Conservation (phyloP, 1,140 invertebrate genomes). For the Drosophila nasuta region DNA sequence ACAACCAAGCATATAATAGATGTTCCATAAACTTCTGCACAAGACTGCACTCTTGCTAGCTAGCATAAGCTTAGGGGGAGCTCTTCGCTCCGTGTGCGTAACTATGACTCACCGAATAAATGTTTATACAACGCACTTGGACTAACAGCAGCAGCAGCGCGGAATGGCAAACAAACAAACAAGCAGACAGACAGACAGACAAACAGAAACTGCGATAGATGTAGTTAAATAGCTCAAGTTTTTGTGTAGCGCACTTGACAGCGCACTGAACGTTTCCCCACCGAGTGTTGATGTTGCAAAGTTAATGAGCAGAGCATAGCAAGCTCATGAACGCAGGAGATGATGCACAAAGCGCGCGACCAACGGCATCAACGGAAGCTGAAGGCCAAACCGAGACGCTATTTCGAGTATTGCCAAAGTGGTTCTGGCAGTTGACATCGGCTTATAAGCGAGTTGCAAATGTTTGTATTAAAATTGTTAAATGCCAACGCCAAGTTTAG, state of each 20-base stretch:
- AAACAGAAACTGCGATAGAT: conserved; percentile 54
- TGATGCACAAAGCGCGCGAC: conserved; percentile 3
- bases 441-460: background rate
- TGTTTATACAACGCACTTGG: conserved; percentile 71
- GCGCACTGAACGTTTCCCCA: conserved; percentile 35
- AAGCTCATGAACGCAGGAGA: background rate
- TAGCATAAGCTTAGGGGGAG: background rate
- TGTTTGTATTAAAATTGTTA: conserved; percentile 6
- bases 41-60: background rate
- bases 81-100: conserved; percentile 2
- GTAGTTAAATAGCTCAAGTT: conserved; percentile 77
- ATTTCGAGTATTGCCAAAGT: conserved; percentile 9
- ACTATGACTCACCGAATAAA: conserved; percentile 59
- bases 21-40: conserved; percentile 39
- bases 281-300: conserved; percentile 62
- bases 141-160: conserved; percentile 46
- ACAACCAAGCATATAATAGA: conserved; percentile 45
- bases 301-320: conserved; percentile 63
- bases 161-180: conserved; percentile 36
- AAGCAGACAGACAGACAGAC: conserved; percentile 20
- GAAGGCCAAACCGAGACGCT: conserved; percentile 25
- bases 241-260: conserved; percentile 58
- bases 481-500: background rate
- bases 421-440: background rate
- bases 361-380: conserved; percentile 3